phyloP scores from a whole-genome alignment of 2,888 invertebrate species.

The Mamestra brassicae region DNA sequence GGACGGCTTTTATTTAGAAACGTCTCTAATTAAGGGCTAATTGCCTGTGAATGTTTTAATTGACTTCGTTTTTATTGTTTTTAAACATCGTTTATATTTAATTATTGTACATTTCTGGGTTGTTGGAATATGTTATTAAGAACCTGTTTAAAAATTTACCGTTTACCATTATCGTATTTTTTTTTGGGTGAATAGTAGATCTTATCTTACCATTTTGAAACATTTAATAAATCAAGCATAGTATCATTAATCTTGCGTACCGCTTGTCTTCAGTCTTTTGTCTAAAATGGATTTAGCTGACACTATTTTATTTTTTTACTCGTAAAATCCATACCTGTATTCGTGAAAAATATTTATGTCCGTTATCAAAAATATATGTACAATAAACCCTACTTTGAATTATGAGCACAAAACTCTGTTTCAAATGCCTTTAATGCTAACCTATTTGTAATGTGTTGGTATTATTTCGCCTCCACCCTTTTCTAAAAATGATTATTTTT shows the following conservation, averaged over 20 bases:
- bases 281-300: slow-evolving; percentile 33
- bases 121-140: slow-evolving; percentile 20
- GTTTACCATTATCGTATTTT: too few species aligned
- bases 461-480: slow-evolving; percentile 13
- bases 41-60: slow-evolving; percentile 46
- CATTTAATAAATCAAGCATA: slow-evolving; percentile 18
- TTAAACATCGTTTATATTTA: slow-evolving; percentile 27
- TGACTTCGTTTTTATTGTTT: slow-evolving; percentile 37
- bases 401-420: slow-evolving; percentile 6
- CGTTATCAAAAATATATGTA: slow-evolving; percentile 6
- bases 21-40: slow-evolving; percentile 45
- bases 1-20: slow-evolving; percentile 39
- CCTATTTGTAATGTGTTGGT: slow-evolving; percentile 21
- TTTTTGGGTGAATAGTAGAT: not conserved
- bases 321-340: slow-evolving; percentile 9
- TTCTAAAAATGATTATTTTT: slow-evolving; percentile 22
- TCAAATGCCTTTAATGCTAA: slow-evolving; percentile 13
- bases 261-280: slow-evolving; percentile 27
- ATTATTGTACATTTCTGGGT: slow-evolving; percentile 9
- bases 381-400: not conserved
- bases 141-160: not conserved
- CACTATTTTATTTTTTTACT: slow-evolving; percentile 13
- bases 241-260: slow-evolving; percentile 41
- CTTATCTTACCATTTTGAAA: not conserved
- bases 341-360: slow-evolving; percentile 10